A percentile compares a stretch with the other conserved stretches of the same genome.
Evolutionary conservation across 1,140 invertebrate genomes (phyloP).

Genomic region (Drosophila subpulchrella): DNA sequence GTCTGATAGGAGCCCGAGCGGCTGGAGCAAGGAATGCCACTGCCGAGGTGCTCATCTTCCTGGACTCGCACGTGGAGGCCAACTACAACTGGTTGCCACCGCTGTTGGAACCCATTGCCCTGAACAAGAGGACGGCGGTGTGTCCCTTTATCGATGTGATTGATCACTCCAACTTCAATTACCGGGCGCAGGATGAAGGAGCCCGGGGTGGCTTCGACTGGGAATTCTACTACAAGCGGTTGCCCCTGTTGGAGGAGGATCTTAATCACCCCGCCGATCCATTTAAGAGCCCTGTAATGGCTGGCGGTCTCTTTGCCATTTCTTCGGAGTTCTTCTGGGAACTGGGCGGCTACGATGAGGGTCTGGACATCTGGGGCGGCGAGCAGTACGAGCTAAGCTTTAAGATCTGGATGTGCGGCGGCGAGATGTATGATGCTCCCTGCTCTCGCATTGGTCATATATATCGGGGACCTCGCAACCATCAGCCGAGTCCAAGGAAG

Average conservation of each 20-base stretch:
- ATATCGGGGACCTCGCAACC: constrained; percentile 86
- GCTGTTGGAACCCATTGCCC: constrained; percentile 94
- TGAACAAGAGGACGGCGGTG: constrained; percentile 94
- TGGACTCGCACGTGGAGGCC: constrained; percentile 97
- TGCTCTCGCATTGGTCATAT: constrained; percentile 99
- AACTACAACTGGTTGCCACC: constrained; percentile 98
- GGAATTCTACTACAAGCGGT: constrained; percentile 97
- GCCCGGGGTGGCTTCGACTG: constrained; percentile 98
- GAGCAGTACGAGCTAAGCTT: constrained; percentile 99
- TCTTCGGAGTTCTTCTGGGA: constrained; percentile 97
- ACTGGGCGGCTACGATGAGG: constrained; percentile 96
- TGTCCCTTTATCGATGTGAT: constrained; percentile 99
- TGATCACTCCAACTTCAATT: constrained; percentile 96
- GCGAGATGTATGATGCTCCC: constrained; percentile 95
- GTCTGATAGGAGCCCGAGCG: constrained; percentile 94
- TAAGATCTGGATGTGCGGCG: constrained; percentile 96
- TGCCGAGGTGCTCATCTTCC: constrained; percentile 94
- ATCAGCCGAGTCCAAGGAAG: constrained; percentile 62
- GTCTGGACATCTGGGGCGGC: constrained; percentile 97
- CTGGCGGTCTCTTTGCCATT: constrained; percentile 97
- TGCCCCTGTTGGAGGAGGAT: constrained; percentile 94
- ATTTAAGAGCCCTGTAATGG: constrained; percentile 97
- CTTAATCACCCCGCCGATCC: constrained; percentile 93
- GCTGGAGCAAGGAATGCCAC: constrained; percentile 93
- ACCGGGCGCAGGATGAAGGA: constrained; percentile 97